phyloP scores from a whole-genome alignment of 2,113 vertebrate species.

The Potamarius usumacintae region DNA sequence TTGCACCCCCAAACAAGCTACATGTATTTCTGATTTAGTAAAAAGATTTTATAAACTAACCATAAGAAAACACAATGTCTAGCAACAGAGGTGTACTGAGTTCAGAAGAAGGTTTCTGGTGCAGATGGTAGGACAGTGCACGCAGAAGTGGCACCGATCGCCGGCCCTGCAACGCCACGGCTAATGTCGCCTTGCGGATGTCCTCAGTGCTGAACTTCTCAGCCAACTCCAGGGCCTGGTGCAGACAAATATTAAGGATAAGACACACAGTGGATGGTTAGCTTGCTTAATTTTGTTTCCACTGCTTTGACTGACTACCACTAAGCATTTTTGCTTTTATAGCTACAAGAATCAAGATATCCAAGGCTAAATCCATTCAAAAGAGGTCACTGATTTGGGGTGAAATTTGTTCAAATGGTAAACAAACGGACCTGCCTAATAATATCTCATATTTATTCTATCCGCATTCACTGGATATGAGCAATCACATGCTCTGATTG shows the following conservation, averaged over 20 bases:
- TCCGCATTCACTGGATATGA: no score
- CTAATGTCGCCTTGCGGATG: slow-evolving; percentile 71
- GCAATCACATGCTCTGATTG: no score
- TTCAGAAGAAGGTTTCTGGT: slow-evolving; percentile 76
- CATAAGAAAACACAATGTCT: slow-evolving; percentile 81
- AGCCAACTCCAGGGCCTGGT: slow-evolving; percentile 84
- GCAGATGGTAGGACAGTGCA: slow-evolving; percentile 85
- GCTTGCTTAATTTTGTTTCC: neutral
- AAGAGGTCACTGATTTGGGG: neutral
- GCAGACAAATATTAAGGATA: neutral
- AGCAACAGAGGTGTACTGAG: slow-evolving; percentile 72
- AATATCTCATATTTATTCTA: neutral
- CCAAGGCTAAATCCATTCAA: neutral
- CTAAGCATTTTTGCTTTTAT: neutral
- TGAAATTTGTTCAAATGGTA: neutral
- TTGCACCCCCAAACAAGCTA: no score
- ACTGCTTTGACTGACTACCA: neutral
- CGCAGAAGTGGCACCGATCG: slow-evolving; percentile 82
- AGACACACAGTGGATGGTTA: neutral
- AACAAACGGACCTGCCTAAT: neutral
- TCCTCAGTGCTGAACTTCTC: slow-evolving; percentile 81
- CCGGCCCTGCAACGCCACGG: slow-evolving; percentile 75
- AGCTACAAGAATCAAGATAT: neutral
- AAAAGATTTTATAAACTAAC: slow-evolving; percentile 64
- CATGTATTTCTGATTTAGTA: no score